These are phyloP conservation scores for Carposina sasakii DNA, from an alignment of 1,140 invertebrate genomes.

Conservation along the genomic window DNA sequence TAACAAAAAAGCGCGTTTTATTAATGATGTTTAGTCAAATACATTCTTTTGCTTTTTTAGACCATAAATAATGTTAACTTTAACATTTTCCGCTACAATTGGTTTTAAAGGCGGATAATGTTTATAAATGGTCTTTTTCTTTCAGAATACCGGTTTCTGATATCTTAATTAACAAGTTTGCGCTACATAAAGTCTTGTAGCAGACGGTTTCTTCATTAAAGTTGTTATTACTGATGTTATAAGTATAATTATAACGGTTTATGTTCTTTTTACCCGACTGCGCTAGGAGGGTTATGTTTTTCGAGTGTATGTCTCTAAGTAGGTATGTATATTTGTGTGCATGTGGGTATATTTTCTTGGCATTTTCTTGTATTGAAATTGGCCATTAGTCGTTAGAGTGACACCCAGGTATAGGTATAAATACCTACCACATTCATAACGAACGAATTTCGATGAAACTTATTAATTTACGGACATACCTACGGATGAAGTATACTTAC, in stretches of 20 bases:
- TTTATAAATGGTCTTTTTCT: conserved; percentile 40
- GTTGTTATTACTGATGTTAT: neutral
- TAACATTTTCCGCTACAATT: conserved; percentile 53
- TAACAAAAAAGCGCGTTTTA: conserved; percentile 41
- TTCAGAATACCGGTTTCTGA: conserved; percentile 25
- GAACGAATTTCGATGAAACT: neutral
- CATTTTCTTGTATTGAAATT: neutral
- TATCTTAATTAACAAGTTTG: conserved; percentile 37
- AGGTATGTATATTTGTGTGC: neutral
- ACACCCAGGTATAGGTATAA: neutral
- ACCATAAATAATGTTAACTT: conserved; percentile 49
- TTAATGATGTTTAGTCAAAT: conserved; percentile 55
- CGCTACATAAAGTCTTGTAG: conserved; percentile 36
- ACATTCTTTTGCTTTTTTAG: conserved; percentile 40
- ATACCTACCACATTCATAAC: neutral
- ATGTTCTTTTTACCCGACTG: neutral
- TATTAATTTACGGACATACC: too few relatives aligned
- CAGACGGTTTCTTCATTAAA: too few relatives aligned
- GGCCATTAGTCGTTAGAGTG: neutral
- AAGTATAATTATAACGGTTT: neutral
- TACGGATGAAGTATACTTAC: too few relatives aligned
- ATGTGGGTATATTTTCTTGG: neutral
- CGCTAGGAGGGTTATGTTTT: neutral
- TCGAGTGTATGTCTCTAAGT: neutral
- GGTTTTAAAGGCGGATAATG: conserved; percentile 43